Evolutionary conservation across 2,113 vertebrate species (phyloP).

Genomic region (Pseudorhombus dupliciocellatus): DNA sequence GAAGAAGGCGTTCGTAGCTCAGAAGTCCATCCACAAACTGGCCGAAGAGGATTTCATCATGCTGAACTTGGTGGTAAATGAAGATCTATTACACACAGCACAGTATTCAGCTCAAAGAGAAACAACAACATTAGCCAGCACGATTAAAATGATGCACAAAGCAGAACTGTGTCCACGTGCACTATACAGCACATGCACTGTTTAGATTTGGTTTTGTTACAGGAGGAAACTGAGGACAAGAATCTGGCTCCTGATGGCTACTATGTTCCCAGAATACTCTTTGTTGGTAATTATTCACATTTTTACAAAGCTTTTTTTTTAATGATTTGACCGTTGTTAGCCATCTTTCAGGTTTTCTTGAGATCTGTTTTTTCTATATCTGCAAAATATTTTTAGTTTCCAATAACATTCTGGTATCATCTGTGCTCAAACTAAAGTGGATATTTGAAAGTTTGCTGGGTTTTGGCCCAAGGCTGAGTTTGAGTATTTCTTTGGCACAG

Average conservation of each 20-base stretch:
- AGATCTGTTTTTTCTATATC: not conserved
- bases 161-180: not conserved
- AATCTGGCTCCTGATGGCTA: constrained; percentile 89
- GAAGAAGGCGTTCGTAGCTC: constrained; percentile 86
- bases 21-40: constrained; percentile 86
- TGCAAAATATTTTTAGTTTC: no score
- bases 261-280: constrained; percentile 91
- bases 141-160: not conserved
- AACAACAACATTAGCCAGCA: no score
- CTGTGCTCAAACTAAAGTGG: no score
- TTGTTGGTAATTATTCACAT: constrained; percentile 83
- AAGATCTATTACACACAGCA: not conserved
- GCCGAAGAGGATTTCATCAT: constrained; percentile 89
- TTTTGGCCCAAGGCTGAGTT: no score
- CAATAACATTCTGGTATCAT: no score
- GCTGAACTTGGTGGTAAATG: constrained; percentile 88
- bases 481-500: no score
- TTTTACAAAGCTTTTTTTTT: not conserved
- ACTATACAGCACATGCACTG: not conserved
- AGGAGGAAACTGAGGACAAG: constrained; percentile 87
- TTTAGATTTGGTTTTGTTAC: not conserved
- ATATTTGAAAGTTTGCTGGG: no score
- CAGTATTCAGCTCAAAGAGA: not conserved
- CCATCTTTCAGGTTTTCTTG: not conserved
- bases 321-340: not conserved